Base-by-base conservation (phyloP, 2,113 vertebrate genomes). In the Atractosteus spatula region DNA sequence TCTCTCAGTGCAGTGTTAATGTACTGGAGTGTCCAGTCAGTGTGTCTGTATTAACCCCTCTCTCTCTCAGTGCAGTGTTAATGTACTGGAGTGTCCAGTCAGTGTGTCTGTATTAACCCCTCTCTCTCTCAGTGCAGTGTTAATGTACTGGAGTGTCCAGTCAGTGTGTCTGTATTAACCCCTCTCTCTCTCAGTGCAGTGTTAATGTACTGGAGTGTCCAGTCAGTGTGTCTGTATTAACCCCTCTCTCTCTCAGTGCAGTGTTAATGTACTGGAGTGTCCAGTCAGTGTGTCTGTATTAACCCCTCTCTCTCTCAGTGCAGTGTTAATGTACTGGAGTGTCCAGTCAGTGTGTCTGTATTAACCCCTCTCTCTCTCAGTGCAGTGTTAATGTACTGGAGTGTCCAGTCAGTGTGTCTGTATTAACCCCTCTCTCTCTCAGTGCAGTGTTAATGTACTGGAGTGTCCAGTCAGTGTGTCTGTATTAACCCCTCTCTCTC, bases 361-460 rank as follows among this genome's bases (percentile, higher is more conserved):
- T n/a, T n/a, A n/a, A 41, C 78, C 83, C 57, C 29, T 80, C 56
- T 78, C 78, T 70, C 79, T 79, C 69, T 79, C n/a, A n/a, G n/a
- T n/a, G n/a, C n/a, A n/a, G n/a, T n/a, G n/a, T n/a, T n/a, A n/a
- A n/a, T n/a, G n/a, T n/a, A n/a, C n/a, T n/a, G n/a, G n/a, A n/a
- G n/a, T n/a, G n/a, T n/a, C n/a, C n/a, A n/a, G n/a, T n/a, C n/a
- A n/a, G n/a, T n/a, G n/a, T n/a, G n/a, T n/a, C n/a, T n/a, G n/a
- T n/a, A n/a, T n/a, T n/a, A n/a, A n/a, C n/a, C n/a, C n/a, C 78
- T 6, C 3, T 78, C 56, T 82, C 65, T 5, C 73, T 83, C 0
- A 2, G n/a, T 51, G 47, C 47, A 51, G 47, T n/a, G n/a, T 62
- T 4, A 71, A 57, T 1, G 12, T 87, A 10, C 87, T 81, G 83